Base-by-base conservation (phyloP, 2,888 invertebrate species). In the Coenonympha arcania region DNA sequence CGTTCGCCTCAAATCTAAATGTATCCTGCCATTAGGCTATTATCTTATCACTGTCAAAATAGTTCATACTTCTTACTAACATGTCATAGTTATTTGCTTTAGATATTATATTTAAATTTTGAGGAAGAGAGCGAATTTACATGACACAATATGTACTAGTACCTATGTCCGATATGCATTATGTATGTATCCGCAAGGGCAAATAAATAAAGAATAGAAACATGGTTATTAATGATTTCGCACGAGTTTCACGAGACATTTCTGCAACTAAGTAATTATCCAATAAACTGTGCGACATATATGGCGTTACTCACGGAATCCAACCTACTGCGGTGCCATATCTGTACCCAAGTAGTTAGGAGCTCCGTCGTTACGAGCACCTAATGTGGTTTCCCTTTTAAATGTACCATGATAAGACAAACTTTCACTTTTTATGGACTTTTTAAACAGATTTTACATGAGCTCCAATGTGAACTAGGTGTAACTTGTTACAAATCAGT, bases 241-340 rank as follows among this genome's bases (percentile, higher is more conserved):
- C 20, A 22, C 13, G 20, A 20, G 22, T 33, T 15, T 22, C 4
- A 26, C n/a, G n/a, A 22, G 8, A n/a, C 13, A 24, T 44, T 34
- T 16, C 28, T 18, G 44, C 44, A 34, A 44, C 34, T 34, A 26
- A 44, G 44, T 49, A 55, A 55, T 55, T 48, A 52, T 48, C 37
- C 30, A 48, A 43, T 52, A 44, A 48, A 42, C 41, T 20, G 36
- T 30, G 37, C 24, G 48, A 44, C 56, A 20, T 45, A 56, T 46
- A 54, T 33, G 54, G 56, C 26, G 43, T 44, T 31, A 44, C 34
- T 18, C 43, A 11, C 37, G 56, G 57, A 54, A 56, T 59, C 56
- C 50, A 36, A 52, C 41, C 37, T 34, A 54, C 37, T 24, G 61
- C 63, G 63, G 62, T 48, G 44, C 62, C 63, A 59, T 61, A 59